Conservation (phyloP, 2,113 vertebrate genomes). For the Ibidorhyncha struthersii region DNA sequence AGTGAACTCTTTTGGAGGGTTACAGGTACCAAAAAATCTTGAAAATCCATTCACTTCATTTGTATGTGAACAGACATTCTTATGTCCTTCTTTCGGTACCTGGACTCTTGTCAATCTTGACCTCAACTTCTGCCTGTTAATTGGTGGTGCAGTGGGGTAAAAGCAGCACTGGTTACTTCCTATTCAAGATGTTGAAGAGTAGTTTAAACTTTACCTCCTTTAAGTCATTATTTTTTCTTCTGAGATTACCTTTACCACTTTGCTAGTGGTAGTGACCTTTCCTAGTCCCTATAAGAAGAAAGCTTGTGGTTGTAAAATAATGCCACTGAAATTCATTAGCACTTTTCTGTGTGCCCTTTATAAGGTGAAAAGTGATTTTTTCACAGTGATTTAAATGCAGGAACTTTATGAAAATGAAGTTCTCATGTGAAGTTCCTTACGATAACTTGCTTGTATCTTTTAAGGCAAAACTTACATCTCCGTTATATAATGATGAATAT, state of each 20-base stretch:
- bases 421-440: not conserved
- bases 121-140: not conserved
- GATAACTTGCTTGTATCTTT: not conserved
- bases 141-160: not conserved
- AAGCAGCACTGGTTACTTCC: not conserved
- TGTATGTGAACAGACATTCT: not conserved
- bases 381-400: not conserved
- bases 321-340: not conserved
- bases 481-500: not conserved
- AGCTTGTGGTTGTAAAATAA: not conserved
- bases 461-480: not conserved
- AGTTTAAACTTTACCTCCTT: not conserved
- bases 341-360: not conserved
- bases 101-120: not conserved
- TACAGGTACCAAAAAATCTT: not conserved
- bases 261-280: not conserved
- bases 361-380: not conserved
- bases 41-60: not conserved
- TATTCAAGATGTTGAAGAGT: not conserved
- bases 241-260: not conserved
- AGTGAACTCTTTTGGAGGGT: not conserved
- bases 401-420: not conserved
- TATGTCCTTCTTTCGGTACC: not conserved
- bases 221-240: not conserved
- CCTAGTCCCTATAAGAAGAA: not conserved